These are phyloP conservation scores for Sisyra nigra DNA, from an alignment of 2,888 invertebrate species.

Conservation along the genomic window DNA sequence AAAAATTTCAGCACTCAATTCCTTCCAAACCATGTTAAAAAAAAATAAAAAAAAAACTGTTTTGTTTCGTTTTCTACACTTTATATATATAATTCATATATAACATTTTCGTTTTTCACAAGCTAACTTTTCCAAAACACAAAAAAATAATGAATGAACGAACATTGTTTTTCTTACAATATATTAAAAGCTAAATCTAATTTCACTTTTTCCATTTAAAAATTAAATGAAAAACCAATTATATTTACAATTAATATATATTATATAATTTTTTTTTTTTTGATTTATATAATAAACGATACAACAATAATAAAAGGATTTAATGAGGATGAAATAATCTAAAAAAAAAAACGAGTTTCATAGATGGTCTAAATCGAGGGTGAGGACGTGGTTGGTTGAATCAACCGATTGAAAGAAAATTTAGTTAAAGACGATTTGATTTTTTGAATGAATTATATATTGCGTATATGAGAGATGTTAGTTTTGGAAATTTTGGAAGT, in stretches of 20 bases:
- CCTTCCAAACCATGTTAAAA: too few relatives aligned
- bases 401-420: not conserved
- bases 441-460: too few relatives aligned
- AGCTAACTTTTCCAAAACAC: too few relatives aligned
- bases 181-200: not conserved
- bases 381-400: not conserved
- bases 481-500: constrained; percentile 1
- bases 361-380: too few relatives aligned
- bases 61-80: too few relatives aligned
- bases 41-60: too few relatives aligned
- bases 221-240: not conserved
- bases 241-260: not conserved
- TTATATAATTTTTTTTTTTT: too few relatives aligned
- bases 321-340: not conserved
- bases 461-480: not conserved
- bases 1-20: too few relatives aligned
- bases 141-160: not conserved
- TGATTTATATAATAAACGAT: not conserved
- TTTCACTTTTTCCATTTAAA: not conserved
- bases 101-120: too few relatives aligned
- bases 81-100: too few relatives aligned
- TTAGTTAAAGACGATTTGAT: too few relatives aligned
- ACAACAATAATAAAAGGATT: not conserved
- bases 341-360: not conserved
- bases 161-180: not conserved